Conservation (phyloP, 1,140 invertebrate genomes). For the Drosophila busckii region DNA sequence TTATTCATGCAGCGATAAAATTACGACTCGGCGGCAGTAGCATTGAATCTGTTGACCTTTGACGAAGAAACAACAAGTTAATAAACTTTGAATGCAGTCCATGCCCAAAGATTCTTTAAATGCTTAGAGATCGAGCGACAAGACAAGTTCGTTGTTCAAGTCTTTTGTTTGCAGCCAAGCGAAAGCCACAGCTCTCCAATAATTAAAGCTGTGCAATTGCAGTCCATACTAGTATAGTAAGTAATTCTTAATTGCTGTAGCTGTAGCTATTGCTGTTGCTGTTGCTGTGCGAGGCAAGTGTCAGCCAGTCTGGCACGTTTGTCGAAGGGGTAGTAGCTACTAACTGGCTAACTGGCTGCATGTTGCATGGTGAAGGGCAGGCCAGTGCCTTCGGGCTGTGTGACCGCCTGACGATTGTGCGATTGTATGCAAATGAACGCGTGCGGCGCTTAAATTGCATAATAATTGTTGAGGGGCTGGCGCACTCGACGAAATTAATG, state of each 20-base stretch:
- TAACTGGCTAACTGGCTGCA: too few species aligned
- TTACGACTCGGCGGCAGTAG: too few species aligned
- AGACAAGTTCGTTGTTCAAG: constrained; percentile 29
- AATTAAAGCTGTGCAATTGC: constrained; percentile 6
- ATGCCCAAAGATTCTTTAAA: constrained; percentile 6
- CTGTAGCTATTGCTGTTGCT: neutral
- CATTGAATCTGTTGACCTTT: constrained; percentile 6
- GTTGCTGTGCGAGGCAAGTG: too few species aligned
- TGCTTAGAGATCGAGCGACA: neutral
- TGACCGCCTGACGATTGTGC: too few species aligned
- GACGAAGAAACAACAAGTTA: neutral
- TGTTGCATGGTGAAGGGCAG: constrained; percentile 33
- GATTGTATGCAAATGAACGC: constrained; percentile 70
- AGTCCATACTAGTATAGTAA: constrained; percentile 18
- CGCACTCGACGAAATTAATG: constrained; percentile 13
- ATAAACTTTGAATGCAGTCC: constrained; percentile 15
- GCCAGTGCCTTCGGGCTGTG: too few species aligned
- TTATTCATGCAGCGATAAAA: too few species aligned
- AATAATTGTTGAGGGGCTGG: constrained; percentile 40
- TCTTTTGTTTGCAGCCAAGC: constrained; percentile 21
- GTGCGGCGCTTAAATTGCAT: constrained; percentile 58
- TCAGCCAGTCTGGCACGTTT: too few species aligned
- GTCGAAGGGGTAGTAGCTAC: too few species aligned
- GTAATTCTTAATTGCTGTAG: too few species aligned
- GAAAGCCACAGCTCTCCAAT: neutral